These are phyloP conservation scores for Apocheima hispidaria DNA, from an alignment of 2,888 invertebrate genomes.

Conservation along the genomic window DNA sequence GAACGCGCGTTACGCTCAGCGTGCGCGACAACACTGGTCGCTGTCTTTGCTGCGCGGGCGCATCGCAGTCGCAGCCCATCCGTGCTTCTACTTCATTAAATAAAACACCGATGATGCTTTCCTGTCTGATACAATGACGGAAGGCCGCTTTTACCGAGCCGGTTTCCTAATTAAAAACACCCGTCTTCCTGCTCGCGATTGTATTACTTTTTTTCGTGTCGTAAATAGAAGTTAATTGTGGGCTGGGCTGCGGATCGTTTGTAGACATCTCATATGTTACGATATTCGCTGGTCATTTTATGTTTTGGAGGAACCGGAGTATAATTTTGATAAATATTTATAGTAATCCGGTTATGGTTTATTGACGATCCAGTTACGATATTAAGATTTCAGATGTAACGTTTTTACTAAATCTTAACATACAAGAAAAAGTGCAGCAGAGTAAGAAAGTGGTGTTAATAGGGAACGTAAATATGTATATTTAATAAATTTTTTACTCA, in stretches of 20 bases:
- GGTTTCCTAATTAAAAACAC: constrained; percentile 83
- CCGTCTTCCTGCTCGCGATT: constrained; percentile 51
- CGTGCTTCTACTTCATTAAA: constrained; percentile 80
- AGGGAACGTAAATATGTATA: too few species aligned
- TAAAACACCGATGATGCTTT: constrained; percentile 81
- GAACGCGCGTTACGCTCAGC: constrained; percentile 69
- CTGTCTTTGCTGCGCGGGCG: constrained; percentile 57
- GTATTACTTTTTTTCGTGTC: constrained; percentile 47
- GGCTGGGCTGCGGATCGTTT: constrained; percentile 8
- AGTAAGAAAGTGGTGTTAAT: too few species aligned
- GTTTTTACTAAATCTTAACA: too few species aligned
- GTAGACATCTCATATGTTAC: neutral
- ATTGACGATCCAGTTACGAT: too few species aligned
- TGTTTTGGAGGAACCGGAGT: neutral
- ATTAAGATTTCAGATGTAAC: too few species aligned
- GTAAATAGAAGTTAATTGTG: constrained; percentile 32
- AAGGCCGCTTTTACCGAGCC: constrained; percentile 81
- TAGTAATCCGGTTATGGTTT: too few species aligned
- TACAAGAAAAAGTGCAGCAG: too few species aligned
- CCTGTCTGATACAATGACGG: constrained; percentile 79
- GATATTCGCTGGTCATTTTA: too few species aligned
- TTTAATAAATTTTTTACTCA: too few species aligned
- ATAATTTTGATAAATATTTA: too few species aligned
- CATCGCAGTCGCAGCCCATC: constrained; percentile 60
- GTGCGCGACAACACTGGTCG: constrained; percentile 72